Conservation (phyloP, 2,888 invertebrate genomes). For the Apoda limacodes region DNA sequence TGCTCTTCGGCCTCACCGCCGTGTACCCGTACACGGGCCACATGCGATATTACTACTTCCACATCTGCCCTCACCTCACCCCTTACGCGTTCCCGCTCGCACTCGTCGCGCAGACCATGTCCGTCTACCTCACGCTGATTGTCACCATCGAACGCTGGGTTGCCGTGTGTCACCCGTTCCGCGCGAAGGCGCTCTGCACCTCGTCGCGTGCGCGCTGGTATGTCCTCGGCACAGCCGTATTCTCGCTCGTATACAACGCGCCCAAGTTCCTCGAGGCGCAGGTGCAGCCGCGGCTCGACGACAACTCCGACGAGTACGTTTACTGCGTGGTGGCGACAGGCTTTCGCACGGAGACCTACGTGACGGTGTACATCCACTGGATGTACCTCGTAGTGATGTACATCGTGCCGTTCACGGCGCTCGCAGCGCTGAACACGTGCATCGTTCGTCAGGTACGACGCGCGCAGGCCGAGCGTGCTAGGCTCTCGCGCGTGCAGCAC, state of each 20-base stretch:
- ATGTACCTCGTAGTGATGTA: conserved; percentile 95
- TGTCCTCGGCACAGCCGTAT: conserved; percentile 82
- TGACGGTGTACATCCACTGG: conserved; percentile 92
- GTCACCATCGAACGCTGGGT: conserved; percentile 95
- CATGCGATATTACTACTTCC: conserved; percentile 82
- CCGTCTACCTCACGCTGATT: conserved; percentile 91
- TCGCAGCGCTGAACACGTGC: conserved; percentile 90
- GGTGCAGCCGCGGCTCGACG: conserved; percentile 48
- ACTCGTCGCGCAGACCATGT: conserved; percentile 90
- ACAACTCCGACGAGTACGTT: conserved; percentile 67
- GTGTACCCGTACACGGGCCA: conserved; percentile 85
- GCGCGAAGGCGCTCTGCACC: conserved; percentile 91
- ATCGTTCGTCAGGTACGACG: conserved; percentile 91
- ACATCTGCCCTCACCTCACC: conserved; percentile 84
- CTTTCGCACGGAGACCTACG: conserved; percentile 79
- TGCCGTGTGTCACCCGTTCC: conserved; percentile 91
- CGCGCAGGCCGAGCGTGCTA: conserved; percentile 90
- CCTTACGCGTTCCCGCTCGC: conserved; percentile 86
- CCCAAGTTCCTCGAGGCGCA: conserved; percentile 82
- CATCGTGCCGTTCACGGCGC: conserved; percentile 88
- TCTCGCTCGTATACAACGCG: conserved; percentile 87
- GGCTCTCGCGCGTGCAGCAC: conserved; percentile 88
- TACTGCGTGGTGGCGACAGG: conserved; percentile 78
- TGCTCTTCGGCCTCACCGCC: conserved; percentile 89
- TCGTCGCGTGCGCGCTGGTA: conserved; percentile 87